Evolutionary conservation across 2,113 vertebrate species (phyloP).

Genomic region (Typhlomys cinereus): DNA sequence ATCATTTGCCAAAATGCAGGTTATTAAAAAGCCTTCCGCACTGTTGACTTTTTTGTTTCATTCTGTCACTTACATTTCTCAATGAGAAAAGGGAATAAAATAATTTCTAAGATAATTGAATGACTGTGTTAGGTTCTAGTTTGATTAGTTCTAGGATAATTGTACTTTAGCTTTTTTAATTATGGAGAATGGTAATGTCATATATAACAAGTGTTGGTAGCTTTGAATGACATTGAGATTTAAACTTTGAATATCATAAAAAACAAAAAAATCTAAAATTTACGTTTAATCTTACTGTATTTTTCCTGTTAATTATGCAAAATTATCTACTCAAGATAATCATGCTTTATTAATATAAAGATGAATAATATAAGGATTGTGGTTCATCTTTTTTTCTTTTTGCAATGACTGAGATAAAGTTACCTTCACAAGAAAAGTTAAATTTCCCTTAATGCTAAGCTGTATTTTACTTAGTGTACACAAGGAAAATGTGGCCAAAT

Average conservation of each 20-base stretch:
- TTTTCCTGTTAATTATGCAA: conserved; percentile 26
- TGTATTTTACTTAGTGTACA: conserved; percentile 64
- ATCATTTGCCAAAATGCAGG: conserved; percentile 68
- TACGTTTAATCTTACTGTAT: conserved; percentile 29
- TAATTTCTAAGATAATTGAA: conserved; percentile 53
- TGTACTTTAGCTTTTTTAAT: background rate
- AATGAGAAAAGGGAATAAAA: conserved; percentile 50
- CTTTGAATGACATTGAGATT: conserved; percentile 58
- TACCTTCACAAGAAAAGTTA: conserved; percentile 46
- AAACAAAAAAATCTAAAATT: conserved; percentile 45
- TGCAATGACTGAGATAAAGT: conserved; percentile 53
- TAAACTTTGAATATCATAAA: conserved; percentile 37
- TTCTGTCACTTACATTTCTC: conserved; percentile 66
- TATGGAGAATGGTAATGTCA: conserved; percentile 49
- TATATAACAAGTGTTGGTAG: conserved; percentile 53
- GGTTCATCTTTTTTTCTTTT: conserved; percentile 47
- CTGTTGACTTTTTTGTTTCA: conserved; percentile 49
- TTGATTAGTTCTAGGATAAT: conserved; percentile 43
- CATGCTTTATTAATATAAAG: conserved; percentile 3
- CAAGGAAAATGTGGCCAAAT: conserved; percentile 57
- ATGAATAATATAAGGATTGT: background rate
- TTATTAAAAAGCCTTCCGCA: conserved; percentile 61
- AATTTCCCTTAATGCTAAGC: conserved; percentile 62
- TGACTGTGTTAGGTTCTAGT: conserved; percentile 38
- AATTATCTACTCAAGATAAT: background rate